Conservation (phyloP, 2,113 vertebrate genomes). For the Epinephelus fuscoguttatus region DNA sequence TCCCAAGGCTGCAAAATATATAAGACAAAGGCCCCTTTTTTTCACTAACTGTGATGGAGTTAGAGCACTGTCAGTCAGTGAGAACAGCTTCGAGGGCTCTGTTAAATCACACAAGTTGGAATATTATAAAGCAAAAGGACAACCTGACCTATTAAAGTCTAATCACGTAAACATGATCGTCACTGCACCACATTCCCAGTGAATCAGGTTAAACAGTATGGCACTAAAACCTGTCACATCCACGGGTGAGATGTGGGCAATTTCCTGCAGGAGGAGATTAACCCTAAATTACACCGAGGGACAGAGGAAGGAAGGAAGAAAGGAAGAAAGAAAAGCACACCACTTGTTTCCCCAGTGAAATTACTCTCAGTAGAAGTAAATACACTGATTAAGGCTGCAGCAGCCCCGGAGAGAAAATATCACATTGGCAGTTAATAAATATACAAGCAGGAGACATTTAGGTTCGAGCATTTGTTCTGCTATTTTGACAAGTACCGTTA, state of each 20-base stretch:
- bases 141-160: slow-evolving; percentile 63
- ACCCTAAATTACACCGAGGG: slow-evolving; percentile 60
- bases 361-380: slow-evolving; percentile 39
- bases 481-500: slow-evolving; percentile 59
- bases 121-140: slow-evolving; percentile 62
- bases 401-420: slow-evolving; percentile 51
- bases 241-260: slow-evolving; percentile 55
- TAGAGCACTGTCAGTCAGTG: slow-evolving; percentile 46
- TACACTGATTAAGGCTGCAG: slow-evolving; percentile 49
- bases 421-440: slow-evolving; percentile 69
- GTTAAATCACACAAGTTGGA: slow-evolving; percentile 54
- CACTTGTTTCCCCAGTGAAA: slow-evolving; percentile 49
- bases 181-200: slow-evolving; percentile 41
- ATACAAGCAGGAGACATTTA: slow-evolving; percentile 63
- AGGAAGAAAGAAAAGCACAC: slow-evolving; percentile 30
- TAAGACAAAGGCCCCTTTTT: slow-evolving; percentile 31
- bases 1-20: slow-evolving; percentile 51
- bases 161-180: slow-evolving; percentile 68
- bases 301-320: slow-evolving; percentile 36
- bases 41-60: slow-evolving; percentile 32
- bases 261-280: slow-evolving; percentile 67
- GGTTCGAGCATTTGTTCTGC: slow-evolving; percentile 52
- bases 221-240: slow-evolving; percentile 71
- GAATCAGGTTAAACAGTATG: slow-evolving; percentile 62
- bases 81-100: slow-evolving; percentile 47